Percentiles rank a stretch among this genome's conserved stretches.
phyloP scores from a whole-genome alignment of 2,797 vertebrate species.

The Intellagama lesueurii region DNA sequence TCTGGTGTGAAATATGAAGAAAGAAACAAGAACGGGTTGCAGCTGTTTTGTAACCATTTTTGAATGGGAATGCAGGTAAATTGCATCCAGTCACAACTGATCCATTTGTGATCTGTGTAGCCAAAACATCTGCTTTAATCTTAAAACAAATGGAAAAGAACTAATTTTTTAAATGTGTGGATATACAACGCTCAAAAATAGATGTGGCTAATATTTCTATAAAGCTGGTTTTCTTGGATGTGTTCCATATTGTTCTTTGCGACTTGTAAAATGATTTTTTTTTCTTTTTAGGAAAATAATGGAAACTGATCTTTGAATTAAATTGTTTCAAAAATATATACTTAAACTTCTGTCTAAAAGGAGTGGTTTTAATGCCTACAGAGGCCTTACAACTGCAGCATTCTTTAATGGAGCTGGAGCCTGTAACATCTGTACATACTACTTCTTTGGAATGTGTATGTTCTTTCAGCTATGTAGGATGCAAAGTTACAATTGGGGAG shows the following conservation, averaged over 20 bases:
- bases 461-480: neutral
- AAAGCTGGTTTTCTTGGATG: slow-evolving; percentile 35
- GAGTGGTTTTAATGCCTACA: neutral
- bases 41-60: slow-evolving; percentile 43
- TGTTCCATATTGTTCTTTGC: neutral
- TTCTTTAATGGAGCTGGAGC: neutral
- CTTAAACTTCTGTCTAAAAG: neutral
- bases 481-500: neutral
- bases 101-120: slow-evolving; percentile 22
- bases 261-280: slow-evolving; percentile 5
- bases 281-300: neutral
- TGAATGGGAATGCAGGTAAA: slow-evolving; percentile 60
- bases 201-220: neutral
- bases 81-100: slow-evolving; percentile 53
- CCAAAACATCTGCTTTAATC: neutral
- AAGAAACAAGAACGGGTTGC: slow-evolving; percentile 41
- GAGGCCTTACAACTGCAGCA: neutral
- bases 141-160: neutral
- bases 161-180: neutral
- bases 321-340: neutral
- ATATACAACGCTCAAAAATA: neutral
- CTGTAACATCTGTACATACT: neutral
- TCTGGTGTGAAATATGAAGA: slow-evolving; percentile 34
- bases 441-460: neutral
- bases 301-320: slow-evolving; percentile 8